Evolutionary conservation across 2,113 vertebrate genomes (phyloP), one percentile per base, ranked within the genome.

Genomic region (Pluvianellus socialis): DNA sequence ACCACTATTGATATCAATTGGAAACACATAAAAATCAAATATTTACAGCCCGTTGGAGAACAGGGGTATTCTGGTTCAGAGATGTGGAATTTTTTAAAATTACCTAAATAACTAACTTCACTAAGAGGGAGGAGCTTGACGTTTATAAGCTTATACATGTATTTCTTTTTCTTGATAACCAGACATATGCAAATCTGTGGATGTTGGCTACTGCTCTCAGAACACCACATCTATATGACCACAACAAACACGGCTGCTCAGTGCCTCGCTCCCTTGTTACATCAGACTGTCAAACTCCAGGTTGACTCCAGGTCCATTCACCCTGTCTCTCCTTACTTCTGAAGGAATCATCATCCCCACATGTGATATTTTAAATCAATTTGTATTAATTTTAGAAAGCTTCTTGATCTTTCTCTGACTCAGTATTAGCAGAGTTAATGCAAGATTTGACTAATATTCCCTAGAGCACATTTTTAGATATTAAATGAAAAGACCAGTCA

Each of bases 171-270:
- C 70, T 76, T 75, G 21, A 8, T 84, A 72, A 61, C 5, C 22
- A 28, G 28, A 24, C 33, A 61, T 23, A 77, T 4, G 6, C 26
- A 63, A 45, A 1, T 40, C 42, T 3, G 0, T 49, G 23, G 12
- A n/a, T 1, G 2, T 6, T 72, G 28, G 23, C 58, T 85, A 6
- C 44, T 84, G 35, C 28, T 77, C 38, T 83, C 38, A 83, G 59
- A 86, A 67, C 9, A 20, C 27, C 68, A 53, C 33, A 45, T 68
- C 30, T 72, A 3, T 75, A 22, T 28, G 62, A 55, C 45, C 26
- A 56, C 18, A 72, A 56, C 24, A 85, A 55, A 40, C 13, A 59
- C 0, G 11, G n/a, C 38, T 47, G 14, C 66, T 75, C 58, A 87
- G 45, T 1, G 1, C 10, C 32, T 89, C 30, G n/a, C 14, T 74